Conservation (phyloP, 2,797 vertebrate genomes). For the Helarctos malayanus region DNA sequence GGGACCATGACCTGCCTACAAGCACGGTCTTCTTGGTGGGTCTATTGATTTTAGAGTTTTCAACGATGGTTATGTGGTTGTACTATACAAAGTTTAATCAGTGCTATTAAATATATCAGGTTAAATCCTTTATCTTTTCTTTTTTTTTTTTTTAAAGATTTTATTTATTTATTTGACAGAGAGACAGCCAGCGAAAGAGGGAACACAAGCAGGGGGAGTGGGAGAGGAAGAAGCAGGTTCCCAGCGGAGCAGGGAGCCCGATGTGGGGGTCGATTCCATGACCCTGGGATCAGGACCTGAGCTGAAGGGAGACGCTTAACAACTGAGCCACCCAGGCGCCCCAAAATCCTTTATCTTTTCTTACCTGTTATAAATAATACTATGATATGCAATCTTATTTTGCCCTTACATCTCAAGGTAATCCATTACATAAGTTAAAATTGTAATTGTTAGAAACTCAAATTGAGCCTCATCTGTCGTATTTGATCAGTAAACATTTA, state of each 20-base stretch:
- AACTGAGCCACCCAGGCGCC: too few relatives aligned
- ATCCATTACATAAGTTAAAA: not conserved
- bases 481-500: not conserved
- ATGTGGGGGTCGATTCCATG: too few relatives aligned
- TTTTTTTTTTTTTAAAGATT: not conserved
- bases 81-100: conserved; percentile 12
- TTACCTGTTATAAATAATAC: not conserved
- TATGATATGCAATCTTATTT: not conserved
- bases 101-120: not conserved
- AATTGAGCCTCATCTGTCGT: not conserved
- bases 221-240: too few relatives aligned
- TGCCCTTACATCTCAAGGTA: not conserved
- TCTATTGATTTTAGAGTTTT: not conserved
- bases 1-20: not conserved
- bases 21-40: not conserved
- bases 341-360: not conserved
- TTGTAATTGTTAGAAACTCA: not conserved
- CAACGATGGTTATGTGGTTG: not conserved
- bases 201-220: too few relatives aligned
- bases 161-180: too few relatives aligned
- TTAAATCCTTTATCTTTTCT: not conserved
- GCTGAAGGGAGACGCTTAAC: too few relatives aligned
- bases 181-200: too few relatives aligned
- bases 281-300: too few relatives aligned
- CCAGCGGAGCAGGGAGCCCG: too few relatives aligned